Evolutionary conservation across 1,140 invertebrate species (phyloP), one percentile per base, ranked within the genome.

Genomic region (Drosophila oshimai): DNA sequence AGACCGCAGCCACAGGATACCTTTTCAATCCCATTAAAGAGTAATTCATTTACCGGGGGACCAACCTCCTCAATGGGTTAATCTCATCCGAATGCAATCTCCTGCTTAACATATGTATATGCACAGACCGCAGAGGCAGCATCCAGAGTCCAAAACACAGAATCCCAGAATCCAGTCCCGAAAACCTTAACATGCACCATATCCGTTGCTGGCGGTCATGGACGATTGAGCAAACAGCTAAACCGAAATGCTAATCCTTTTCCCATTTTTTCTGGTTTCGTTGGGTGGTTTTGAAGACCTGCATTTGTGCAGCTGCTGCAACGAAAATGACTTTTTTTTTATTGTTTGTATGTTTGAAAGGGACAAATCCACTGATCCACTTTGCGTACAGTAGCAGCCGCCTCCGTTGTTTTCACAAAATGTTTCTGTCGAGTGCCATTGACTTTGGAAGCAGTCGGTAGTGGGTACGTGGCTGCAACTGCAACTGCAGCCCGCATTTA

Each of bases 371-470:
- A 80, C 65, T 84, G 79, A 84, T 84, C 79, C 79, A 86, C 79
- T 86, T 84, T 84, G 80, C 80, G 81, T 80, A 84, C 75, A 80
- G 80, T 72, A 75, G 79, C 80, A 72, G 71, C 71, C 71, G 80
- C 80, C 80, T 80, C 71, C 73, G 61, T 65, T 84, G 81, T 84
- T 84, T 87, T 84, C 75, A 75, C 80, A 86, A 84, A 84, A 84
- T 87, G 80, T 84, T 84, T 84, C 87, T 87, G 81, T 72, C 65
- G 81, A 84, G 80, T 84, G 80, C 80, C 80, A 87, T 87, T 84
- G 80, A 86, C 80, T 84, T 74, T 80, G 54, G 41, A 37, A 37
- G 44, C 31, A 34, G 54, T 22, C 33, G 24, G 39, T 10, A n/a
- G 49, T 6, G 7, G 28, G 31, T 10, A 28, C 13, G 24, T 28